phyloP scores from a whole-genome alignment of 2,797 vertebrate species.

The Phataginus tricuspis region DNA sequence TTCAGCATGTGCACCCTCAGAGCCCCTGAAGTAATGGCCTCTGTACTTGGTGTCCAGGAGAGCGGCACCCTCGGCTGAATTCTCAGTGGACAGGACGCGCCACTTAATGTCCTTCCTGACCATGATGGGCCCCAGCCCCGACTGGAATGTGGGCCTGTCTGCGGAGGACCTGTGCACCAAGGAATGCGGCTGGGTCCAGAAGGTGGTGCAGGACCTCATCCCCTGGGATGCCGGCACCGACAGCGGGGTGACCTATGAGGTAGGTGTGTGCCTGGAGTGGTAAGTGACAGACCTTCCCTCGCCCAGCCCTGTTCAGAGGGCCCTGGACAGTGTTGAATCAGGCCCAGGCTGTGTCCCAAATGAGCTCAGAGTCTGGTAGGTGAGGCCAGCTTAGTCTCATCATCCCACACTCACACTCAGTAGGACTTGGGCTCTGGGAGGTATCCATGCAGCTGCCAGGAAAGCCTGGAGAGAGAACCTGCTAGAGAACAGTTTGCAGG shows the following conservation, averaged over 20 bases:
- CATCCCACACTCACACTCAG: rapidly evolving
- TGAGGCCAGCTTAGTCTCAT: background rate
- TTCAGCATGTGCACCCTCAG: background rate
- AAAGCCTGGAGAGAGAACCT: background rate
- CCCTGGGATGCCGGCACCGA: constrained; percentile 99
- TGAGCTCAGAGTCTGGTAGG: background rate
- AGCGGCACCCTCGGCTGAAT: constrained; percentile 97
- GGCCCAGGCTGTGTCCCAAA: background rate
- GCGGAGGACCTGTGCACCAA: constrained; percentile 98
- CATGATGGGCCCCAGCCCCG: constrained; percentile 97
- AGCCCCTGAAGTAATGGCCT: background rate
- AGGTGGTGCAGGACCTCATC: constrained; percentile 95
- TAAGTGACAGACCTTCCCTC: background rate
- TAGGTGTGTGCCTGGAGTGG: constrained; percentile 63
- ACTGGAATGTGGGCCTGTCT: constrained; percentile 98
- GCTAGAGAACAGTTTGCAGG: too few relatives aligned
- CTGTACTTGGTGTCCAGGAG: constrained; percentile 87
- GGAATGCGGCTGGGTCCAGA: constrained; percentile 98
- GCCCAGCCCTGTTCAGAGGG: background rate
- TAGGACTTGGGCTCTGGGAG: background rate
- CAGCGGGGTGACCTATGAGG: constrained; percentile 97
- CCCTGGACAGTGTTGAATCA: background rate
- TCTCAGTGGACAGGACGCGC: constrained; percentile 96
- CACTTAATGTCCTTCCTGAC: constrained; percentile 99
- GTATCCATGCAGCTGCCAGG: background rate